Evolutionary conservation across 2,888 invertebrate species (phyloP), one percentile per base, ranked within the genome.

Genomic region (Sphinx pinastri): DNA sequence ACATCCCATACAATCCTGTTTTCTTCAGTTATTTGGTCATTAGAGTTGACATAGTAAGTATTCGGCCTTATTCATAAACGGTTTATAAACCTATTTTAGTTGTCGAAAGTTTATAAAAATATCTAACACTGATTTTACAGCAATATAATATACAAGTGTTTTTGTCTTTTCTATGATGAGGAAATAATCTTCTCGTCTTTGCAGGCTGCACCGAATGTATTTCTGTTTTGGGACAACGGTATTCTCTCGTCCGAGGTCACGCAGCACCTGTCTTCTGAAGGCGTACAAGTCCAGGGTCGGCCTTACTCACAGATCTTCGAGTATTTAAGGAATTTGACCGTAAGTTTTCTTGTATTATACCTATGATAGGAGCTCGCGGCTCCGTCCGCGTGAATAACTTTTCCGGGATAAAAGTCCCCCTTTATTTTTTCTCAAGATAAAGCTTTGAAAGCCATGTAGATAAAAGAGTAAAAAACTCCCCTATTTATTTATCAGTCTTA

Each of bases 1-100:
- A 99, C 85, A 98, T 99, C 73, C 95, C 96, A 0, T 99, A 95
- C 90, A 99, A 99, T 88, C 99, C 99, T 0, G 98, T 98, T 0
- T 98, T 98, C 86, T 97, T 97, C 81, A 94, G 97, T 0, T 98
- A 97, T 80, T 93, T 97, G 0, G 88, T 97, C 25, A 87, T 97
- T 10, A 95, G 95, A 14, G 82, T 85, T 0, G 92, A 95, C 47
- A 85, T 81, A 82, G 95, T 77, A 88, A 96, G 80, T 54, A 3
- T 31, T 67, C 25, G 25, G 25, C 25, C 25, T 25, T 1, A 2
- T 25, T 25, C 25, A 25, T 25, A 25, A 25, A 25, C 25, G 2
- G 25, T 25, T 25, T 2, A 25, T 25, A 25, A 25, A 25, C 1
- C 25, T 25, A 25, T 25, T 25, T 25, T 2, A 25, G 25, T 25